Evolutionary conservation across 2,797 vertebrate species (phyloP), one percentile per base, ranked within the genome.

Genomic region (Peromyscus eremicus): DNA sequence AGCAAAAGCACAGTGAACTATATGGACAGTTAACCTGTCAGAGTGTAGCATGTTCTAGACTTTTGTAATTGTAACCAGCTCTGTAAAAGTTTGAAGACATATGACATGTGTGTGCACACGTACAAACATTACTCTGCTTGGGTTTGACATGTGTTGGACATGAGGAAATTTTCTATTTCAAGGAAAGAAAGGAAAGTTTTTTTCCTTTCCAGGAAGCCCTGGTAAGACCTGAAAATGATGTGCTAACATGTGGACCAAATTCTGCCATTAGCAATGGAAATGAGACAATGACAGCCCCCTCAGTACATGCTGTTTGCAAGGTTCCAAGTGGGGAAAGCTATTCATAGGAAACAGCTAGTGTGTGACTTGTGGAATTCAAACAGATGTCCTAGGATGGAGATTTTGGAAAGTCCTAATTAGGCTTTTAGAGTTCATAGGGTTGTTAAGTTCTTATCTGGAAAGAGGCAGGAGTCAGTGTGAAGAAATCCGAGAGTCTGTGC

Each of bases 341-440:
- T 16, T 98, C 9, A 37, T 97, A 95, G 97, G 97, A 97, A 75
- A 32, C 88, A 96, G 97, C 37, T 1, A 0, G 81, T 97, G 91
- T 10, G 95, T 97, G 97, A 95, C 98, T 97, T 95, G 96, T 97
- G 97, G 98, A 97, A 98, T 98, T 98, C 89, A 98, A 95, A 97
- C 95, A 97, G 97, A 97, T 95, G 97, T 98, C 96, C 94, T 93
- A 14, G 52, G 95, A 96, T 98, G 60, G 90, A 93, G 97, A 95
- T 91, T 81, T 93, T 76, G 49, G 97, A 92, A 95, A 97, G 91
- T 95, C 91, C 49, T 7, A 0, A 94, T 77, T 96, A 95, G 89
- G 68, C 91, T 96, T 97, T 95, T 77, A 52, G 81, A 76, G 95
- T 97, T 97, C 79, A n/a, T 92, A 94, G 83, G 87, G 71, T 91